Base-by-base conservation (phyloP, 2,797 vertebrate genomes). In the Anolis apletophallus region DNA sequence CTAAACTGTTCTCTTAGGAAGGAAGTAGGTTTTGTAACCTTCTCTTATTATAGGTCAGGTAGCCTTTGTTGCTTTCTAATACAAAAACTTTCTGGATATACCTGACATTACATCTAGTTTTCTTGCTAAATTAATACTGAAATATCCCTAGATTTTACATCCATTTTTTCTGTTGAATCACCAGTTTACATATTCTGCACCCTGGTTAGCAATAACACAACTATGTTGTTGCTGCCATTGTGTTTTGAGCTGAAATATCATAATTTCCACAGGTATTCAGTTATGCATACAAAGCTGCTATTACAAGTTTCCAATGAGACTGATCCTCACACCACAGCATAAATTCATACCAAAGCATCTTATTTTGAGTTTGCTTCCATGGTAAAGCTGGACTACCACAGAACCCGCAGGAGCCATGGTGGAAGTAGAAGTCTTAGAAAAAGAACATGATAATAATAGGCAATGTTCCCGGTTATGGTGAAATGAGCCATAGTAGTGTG, bases 361-460 rank as follows among this genome's bases (percentile, higher is more conserved):
- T 84, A 85, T 89, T 90, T 64, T 64, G 88, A 19, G 90, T 89
- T 92, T 52, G 91, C 83, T 54, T 80, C 83, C 89, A 82, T 85
- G 54, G 72, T 83, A 79, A 32, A 64, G 82, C 1, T 91, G 6
- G 77, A 46, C 59, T 59, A 9, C 0, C 23, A 40, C 17, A 82
- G 88, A 91, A 72, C 36, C 69, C 69, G 81, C 13, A 88, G 83
- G 59, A 83, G 85, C 68, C 21, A 4, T 59, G 29, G 32, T 87
- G 80, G 61, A 90, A 68, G 61, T 59, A 90, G 85, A 50, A 11
- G 50, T 86, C 75, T 5, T 84, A 76, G 87, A 71, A 90, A 52
- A 91, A 74, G 79, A 88, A 81, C 0, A 0, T 71, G 73, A 81
- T 93, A 82, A 87, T 77, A 86, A 79, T 52, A 3, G 3, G 71